Evolutionary conservation across 2,888 invertebrate genomes (phyloP).

Genomic region (Clanis bilineata): DNA sequence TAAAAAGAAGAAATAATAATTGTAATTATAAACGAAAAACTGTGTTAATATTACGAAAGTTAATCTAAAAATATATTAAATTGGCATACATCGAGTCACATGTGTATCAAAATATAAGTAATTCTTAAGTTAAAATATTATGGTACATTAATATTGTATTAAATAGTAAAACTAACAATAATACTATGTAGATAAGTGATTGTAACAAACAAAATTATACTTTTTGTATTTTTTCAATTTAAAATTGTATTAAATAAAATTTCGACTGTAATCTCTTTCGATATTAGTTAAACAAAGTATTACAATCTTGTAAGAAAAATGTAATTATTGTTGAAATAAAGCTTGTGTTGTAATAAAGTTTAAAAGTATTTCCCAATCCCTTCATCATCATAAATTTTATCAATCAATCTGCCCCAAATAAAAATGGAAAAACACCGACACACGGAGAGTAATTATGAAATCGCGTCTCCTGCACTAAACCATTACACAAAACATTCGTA

Average conservation of each 20-base stretch:
- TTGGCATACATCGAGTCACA: neutral
- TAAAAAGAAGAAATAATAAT: neutral
- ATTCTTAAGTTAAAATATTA: constrained; percentile 7
- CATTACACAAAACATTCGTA: no score
- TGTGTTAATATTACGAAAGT: neutral
- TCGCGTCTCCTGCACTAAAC: no score
- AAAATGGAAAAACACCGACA: no score
- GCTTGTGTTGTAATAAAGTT: constrained; percentile 50
- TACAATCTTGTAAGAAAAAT: constrained; percentile 58
- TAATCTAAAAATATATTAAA: neutral
- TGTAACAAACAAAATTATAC: constrained; percentile 19
- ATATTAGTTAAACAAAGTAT: constrained; percentile 35
- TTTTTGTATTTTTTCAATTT: constrained; percentile 6
- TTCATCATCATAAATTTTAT: neutral
- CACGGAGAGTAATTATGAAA: no score
- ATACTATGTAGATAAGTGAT: constrained; percentile 22
- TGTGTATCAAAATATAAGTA: constrained; percentile 3
- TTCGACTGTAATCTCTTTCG: constrained; percentile 24
- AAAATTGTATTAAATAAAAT: constrained; percentile 20
- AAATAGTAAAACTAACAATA: constrained; percentile 12
- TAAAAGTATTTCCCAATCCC: neutral
- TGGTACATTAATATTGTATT: constrained; percentile 10
- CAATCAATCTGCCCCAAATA: no score
- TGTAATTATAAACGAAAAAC: no score
- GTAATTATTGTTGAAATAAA: constrained; percentile 76